Evolutionary conservation across 2,888 invertebrate genomes (phyloP), one percentile per base, ranked within the genome.

Genomic region (Microctonus aethiopoides): DNA sequence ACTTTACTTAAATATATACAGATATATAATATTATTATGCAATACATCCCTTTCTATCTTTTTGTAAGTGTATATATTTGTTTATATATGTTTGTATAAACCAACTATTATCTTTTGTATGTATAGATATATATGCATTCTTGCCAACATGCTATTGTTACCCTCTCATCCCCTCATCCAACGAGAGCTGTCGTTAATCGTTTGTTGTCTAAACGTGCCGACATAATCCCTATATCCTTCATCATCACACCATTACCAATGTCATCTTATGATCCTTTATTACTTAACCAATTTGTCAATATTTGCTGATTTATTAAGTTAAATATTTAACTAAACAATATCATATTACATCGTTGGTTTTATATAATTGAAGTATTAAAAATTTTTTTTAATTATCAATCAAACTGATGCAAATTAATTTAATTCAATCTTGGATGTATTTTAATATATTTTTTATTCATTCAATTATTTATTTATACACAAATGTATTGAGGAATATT

Each of bases 201-300:
- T 79, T 82, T 80, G 81, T 84, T 84, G 82, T 82, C 80, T 82
- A 80, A 81, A 81, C 80, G 79, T 79, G 76, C 78, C 78, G 71
- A 61, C 72, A 78, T 75, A 77, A 78, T 78, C 76, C 73, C 72
- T 71, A 72, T 46, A 65, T 56, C 32, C 24, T 32, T 13, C 26
- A 20, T 41, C 41, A 36, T 13, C 24, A 72, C 54, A 26, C 72
- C 71, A 68, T 71, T 66, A 67, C 69, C 71, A 69, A 68, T 71
- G 67, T 64, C 70, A 67, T 67, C 66, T 63, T 68, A 36, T 63
- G 32, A 9, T 22, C 39, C 46, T 32, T 51, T 22, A 69, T 67
- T 72, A 65, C 70, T 63, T 72, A 36, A 68, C 63, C 61, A 61
- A 61, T 61, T 57, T 70, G 64, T 41, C 68, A 26, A 70, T 71